Evolutionary conservation across 1,140 invertebrate genomes (phyloP).

Genomic region (Microplitis mediator): DNA sequence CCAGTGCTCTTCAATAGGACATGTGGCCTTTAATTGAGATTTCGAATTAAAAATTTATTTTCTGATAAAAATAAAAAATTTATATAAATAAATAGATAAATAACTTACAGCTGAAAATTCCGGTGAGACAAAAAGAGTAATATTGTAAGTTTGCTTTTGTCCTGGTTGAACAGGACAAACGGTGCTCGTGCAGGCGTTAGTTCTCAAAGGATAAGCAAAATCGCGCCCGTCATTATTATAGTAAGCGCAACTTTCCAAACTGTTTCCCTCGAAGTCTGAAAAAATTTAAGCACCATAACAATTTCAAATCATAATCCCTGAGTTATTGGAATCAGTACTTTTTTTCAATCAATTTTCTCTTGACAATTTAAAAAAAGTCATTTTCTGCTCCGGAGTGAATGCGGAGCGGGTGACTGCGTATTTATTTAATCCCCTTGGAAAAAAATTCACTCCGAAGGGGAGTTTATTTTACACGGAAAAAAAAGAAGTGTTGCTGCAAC

Average conservation of each 20-base stretch:
- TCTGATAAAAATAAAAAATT: no score
- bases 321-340: no score
- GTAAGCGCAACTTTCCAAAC: constrained; percentile 49
- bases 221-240: constrained; percentile 60
- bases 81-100: no score
- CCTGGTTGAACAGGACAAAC: constrained; percentile 58
- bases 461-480: no score
- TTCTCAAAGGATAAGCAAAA: constrained; percentile 64
- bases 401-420: no score
- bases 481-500: no score
- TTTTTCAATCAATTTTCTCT: no score
- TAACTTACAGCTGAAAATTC: constrained; percentile 61
- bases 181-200: constrained; percentile 60
- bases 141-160: constrained; percentile 52
- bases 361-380: no score
- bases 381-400: no score
- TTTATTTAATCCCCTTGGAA: no score
- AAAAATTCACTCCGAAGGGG: no score
- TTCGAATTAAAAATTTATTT: background rate
- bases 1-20: constrained; percentile 24
- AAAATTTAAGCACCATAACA: constrained; percentile 4
- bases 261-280: constrained; percentile 55
- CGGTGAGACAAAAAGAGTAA: constrained; percentile 58
- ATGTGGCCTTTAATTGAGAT: constrained; percentile 2
- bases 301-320: no score